A percentile compares a stretch with the other conserved stretches of the same genome.
Conservation (phyloP, 2,113 vertebrate genomes). For the Columba janthina region DNA sequence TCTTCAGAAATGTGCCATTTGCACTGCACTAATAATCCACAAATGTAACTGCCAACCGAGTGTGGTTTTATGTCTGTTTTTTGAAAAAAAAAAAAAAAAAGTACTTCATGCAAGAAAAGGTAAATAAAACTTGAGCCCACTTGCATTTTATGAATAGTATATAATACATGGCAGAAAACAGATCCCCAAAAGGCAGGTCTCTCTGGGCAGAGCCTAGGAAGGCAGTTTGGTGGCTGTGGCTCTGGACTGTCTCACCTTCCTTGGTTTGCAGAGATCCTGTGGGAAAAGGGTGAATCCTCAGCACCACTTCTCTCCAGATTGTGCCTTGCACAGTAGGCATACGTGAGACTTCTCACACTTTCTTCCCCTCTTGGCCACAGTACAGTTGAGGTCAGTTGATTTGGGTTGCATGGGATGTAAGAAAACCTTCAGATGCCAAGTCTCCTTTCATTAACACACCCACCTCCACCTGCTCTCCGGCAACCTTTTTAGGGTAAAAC, state of each 20-base stretch:
- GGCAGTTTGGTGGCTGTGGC: background rate
- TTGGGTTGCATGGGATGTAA: background rate
- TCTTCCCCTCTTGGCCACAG: rapidly evolving
- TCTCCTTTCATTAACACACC: background rate
- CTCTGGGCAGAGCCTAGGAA: background rate
- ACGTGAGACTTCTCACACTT: background rate
- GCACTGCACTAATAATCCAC: background rate
- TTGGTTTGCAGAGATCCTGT: background rate
- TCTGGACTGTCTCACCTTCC: background rate
- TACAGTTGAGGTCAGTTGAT: background rate
- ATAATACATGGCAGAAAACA: background rate
- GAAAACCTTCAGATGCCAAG: background rate
- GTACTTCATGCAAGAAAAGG: background rate
- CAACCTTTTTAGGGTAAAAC: background rate
- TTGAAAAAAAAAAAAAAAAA: background rate
- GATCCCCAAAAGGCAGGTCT: background rate
- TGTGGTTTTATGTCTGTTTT: background rate
- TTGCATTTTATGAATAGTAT: background rate
- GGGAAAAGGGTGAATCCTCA: background rate
- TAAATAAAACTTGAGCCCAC: background rate
- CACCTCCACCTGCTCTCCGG: background rate
- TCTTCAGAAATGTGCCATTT: background rate
- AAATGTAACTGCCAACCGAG: background rate
- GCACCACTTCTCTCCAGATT: background rate
- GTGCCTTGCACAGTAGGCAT: rapidly evolving